Base-by-base conservation (phyloP, 2,113 vertebrate genomes). In the Engraulis encrasicolus region DNA sequence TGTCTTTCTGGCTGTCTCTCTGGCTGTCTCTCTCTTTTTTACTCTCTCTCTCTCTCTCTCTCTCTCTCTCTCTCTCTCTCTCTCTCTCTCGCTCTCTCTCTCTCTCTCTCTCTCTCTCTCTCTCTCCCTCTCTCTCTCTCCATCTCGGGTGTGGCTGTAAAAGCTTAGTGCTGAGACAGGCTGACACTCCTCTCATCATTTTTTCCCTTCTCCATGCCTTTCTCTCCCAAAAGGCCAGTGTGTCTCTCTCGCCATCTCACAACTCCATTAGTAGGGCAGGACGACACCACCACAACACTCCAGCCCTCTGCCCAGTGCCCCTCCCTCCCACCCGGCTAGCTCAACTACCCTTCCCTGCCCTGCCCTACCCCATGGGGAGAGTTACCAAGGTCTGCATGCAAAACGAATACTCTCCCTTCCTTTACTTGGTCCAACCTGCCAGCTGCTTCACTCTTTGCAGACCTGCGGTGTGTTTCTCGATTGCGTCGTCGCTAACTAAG, bases 51-150 rank as follows among this genome's bases (percentile, higher is more conserved):
- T 79, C n/a, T n/a, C n/a, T n/a, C n/a, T n/a, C n/a, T 82, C 81
- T 88, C 86, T 88, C 82, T 86, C 23, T 27, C 19, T 74, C 52
- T 89, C 78, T 12, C 17, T 88, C 80, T 89, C 80, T 52, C 6
- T 86, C 19, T 74, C 9, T 45, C 4, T 45, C 40, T 45, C 40
- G 40, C 9, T 81, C n/a, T 38, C 86, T 45, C 23, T 52, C 48
- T 20, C 11, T 45, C 40, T 45, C 40, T 45, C 4, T 45, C 40
- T 45, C 40, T 83, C 12, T 23, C 83, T 79, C 79, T 79, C 86
- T 45, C 23, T 52, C 48, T 20, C 11, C 7, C 40, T 45, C 40
- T 45, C 4, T 45, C 40, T 45, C 40, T 83, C 12, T 23, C 83
- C 79, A 77, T 82, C 78, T 61, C 66, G 27, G 88, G 45, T 50